Base-by-base conservation (phyloP, 2,888 invertebrate genomes). In the Argyresthia albistria region DNA sequence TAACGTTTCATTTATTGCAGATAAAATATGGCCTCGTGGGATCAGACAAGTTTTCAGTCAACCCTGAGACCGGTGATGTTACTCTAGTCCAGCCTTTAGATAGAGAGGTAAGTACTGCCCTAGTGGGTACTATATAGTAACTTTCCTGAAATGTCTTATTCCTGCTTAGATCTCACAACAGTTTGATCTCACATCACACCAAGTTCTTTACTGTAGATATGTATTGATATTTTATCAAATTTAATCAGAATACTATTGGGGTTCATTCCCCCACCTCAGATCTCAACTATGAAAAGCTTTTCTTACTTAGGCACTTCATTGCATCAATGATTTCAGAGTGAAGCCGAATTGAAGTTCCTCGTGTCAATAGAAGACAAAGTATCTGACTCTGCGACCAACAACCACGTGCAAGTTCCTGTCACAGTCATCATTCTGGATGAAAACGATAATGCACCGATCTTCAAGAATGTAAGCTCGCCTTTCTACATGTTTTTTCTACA, bases 401-500 rank as follows among this genome's bases (percentile, higher is more conserved):
- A 95, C 75, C 80, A 94, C 56, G 92, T 94, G 11, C 90, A 91
- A 60, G 91, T 93, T 8, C 92, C 94, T 4, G 92, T 95, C 46
- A 93, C 93, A 36, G 93, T 96, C 56, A 95, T 96, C 56, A 92
- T 97, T 12, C 80, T 94, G 9, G 97, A 97, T 67, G 95, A 95
- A 65, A 97, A 97, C 70, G 97, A 97, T 69, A 96, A 96, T 76
- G 90, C 94, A 37, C 96, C 97, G 8, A 89, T 88, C 54, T 95
- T 95, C 78, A 89, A 90, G 77, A 91, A 93, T 77, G 94, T 94
- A 84, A 89, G 89, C n/a, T n/a, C n/a, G n/a, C n/a, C n/a, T n/a
- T n/a, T n/a, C n/a, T n/a, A n/a, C n/a, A n/a, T n/a, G n/a, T n/a
- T n/a, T n/a, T n/a, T n/a, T n/a, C n/a, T n/a, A n/a, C n/a, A n/a